These are phyloP conservation scores for Synaphobranchus kaupii DNA, from an alignment of 2,797 vertebrate species.

Conservation along the genomic window DNA sequence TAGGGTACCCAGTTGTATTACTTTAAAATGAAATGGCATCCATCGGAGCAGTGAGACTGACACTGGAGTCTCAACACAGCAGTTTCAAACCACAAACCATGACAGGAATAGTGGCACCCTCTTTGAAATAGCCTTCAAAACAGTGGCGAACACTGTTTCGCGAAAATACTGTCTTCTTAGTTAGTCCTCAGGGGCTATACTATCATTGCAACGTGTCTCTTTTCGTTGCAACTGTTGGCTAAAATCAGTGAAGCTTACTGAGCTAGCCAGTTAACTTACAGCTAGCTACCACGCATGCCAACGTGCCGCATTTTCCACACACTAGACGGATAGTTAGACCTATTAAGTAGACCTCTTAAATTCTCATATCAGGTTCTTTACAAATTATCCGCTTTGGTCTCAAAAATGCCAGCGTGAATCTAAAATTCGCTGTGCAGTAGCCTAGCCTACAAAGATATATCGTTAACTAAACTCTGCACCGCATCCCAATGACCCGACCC, in stretches of 20 bases:
- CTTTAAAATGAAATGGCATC: not conserved
- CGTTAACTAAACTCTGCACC: not conserved
- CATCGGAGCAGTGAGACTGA: not conserved
- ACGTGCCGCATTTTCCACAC: conserved; percentile 2
- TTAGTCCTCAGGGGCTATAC: not conserved
- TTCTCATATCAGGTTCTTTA: not conserved
- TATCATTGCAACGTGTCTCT: not conserved
- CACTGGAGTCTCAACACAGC: not conserved
- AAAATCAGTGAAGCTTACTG: not conserved
- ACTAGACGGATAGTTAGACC: not conserved
- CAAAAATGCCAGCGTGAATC: not conserved
- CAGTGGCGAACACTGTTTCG: not conserved
- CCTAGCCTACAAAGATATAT: not conserved
- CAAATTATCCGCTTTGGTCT: not conserved
- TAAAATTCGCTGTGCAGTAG: not conserved
- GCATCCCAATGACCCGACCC: not conserved
- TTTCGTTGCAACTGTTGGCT: conserved; percentile 13
- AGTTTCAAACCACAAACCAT: conserved; percentile 18
- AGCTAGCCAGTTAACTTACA: not conserved
- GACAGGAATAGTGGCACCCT: not conserved
- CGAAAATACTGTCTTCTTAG: not conserved
- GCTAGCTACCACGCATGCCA: conserved; percentile 7
- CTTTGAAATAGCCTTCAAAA: not conserved
- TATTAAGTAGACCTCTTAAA: not conserved
- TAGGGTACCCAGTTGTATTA: conserved; percentile 4